These are phyloP conservation scores for Bostrychus sinensis DNA, from an alignment of 2,113 vertebrate genomes.

Conservation along the genomic window DNA sequence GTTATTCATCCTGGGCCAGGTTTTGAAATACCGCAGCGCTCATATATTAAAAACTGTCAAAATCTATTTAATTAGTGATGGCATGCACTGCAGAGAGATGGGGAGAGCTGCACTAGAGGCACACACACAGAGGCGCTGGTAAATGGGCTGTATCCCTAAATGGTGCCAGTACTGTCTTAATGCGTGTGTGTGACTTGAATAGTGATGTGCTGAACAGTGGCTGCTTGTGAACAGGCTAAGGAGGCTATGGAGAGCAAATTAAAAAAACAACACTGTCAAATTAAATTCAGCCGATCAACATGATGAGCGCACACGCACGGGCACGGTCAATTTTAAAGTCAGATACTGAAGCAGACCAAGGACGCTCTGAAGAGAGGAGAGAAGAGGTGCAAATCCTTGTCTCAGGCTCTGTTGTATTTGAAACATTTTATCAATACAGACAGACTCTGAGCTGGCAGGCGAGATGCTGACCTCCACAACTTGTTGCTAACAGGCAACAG, in stretches of 20 bases:
- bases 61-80: conserved; percentile 44
- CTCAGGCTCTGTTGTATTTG: conserved; percentile 26
- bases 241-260: conserved; percentile 40
- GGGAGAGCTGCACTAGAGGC: neutral
- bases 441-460: neutral
- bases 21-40: conserved; percentile 32
- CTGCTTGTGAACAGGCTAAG: conserved; percentile 23
- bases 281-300: conserved; percentile 24
- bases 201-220: conserved; percentile 43
- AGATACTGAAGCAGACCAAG: conserved; percentile 6
- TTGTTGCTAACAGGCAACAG: conserved; percentile 32
- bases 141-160: conserved; percentile 56
- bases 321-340: too few species aligned
- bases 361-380: conserved; percentile 14
- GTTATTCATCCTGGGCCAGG: conserved; percentile 28
- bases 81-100: conserved; percentile 17
- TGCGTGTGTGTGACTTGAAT: conserved; percentile 44
- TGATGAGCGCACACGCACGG: conserved; percentile 6
- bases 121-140: conserved; percentile 20
- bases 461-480: conserved; percentile 44
- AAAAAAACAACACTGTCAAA: conserved; percentile 24
- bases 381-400: conserved; percentile 22
- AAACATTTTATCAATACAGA: conserved; percentile 36
- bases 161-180: conserved; percentile 43
- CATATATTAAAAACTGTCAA: conserved; percentile 23